phyloP scores from a whole-genome alignment of 2,888 invertebrate genomes.

The Ganaspis brasiliensis region DNA sequence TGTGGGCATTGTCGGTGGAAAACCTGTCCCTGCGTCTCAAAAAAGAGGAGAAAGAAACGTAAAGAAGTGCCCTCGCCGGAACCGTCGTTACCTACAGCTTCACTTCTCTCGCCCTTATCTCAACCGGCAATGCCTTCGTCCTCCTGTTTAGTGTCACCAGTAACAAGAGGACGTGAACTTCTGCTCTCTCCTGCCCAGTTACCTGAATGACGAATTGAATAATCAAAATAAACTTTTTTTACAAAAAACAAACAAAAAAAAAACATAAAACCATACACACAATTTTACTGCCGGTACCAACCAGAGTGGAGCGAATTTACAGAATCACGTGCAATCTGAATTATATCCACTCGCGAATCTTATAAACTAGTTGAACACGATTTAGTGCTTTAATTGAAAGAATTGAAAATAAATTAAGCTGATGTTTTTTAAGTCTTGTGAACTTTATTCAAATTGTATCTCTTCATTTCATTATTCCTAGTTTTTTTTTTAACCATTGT shows the following conservation, averaged over 20 bases:
- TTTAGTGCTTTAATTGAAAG: constrained; percentile 55
- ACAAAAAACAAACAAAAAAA: constrained; percentile 47
- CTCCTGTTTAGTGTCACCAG: constrained; percentile 61
- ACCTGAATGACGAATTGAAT: constrained; percentile 68
- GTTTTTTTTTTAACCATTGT: too few species aligned
- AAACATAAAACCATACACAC: too few species aligned
- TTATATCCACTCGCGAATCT: constrained; percentile 55
- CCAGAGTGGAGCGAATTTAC: constrained; percentile 54
- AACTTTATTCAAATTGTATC: not conserved
- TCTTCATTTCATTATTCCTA: too few species aligned
- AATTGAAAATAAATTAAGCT: constrained; percentile 43
- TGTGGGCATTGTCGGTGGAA: constrained; percentile 86
- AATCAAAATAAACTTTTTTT: constrained; percentile 54
- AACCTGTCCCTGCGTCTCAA: constrained; percentile 68
- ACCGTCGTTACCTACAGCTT: constrained; percentile 67
- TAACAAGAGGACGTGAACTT: constrained; percentile 73
- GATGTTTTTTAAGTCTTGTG: constrained; percentile 28
- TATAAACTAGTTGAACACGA: constrained; percentile 55
- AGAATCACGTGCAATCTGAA: constrained; percentile 45
- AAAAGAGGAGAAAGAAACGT: constrained; percentile 63
- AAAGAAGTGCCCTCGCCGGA: constrained; percentile 64
- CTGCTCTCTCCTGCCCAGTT: constrained; percentile 76
- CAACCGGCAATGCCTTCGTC: constrained; percentile 57
- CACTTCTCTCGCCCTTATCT: constrained; percentile 65
- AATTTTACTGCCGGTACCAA: constrained; percentile 60